phyloP scores from a whole-genome alignment of 2,888 invertebrate genomes.

The Agrotis ipsilon region DNA sequence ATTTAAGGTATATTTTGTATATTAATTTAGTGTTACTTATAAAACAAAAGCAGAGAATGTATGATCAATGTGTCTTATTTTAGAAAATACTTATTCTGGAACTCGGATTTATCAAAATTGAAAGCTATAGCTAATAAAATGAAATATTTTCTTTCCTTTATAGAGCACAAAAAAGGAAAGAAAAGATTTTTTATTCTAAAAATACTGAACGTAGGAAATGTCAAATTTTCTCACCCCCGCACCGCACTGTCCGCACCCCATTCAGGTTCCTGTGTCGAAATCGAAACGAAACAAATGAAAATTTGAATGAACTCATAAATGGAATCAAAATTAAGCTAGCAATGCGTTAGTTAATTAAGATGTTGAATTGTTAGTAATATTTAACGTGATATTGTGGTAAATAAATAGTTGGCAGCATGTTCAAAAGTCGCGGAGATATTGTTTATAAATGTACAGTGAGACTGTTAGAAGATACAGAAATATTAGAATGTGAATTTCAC shows the following conservation, averaged over 20 bases:
- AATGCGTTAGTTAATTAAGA: constrained; percentile 61
- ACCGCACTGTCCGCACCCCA: constrained; percentile 66
- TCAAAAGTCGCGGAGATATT: constrained; percentile 94
- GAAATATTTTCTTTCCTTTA: no score
- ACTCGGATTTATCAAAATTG: no score
- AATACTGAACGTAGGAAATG: constrained; percentile 49
- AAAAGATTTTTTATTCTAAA: background rate
- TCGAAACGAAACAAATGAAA: constrained; percentile 76
- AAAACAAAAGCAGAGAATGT: no score
- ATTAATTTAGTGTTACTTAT: no score
- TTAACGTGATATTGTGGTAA: constrained; percentile 47
- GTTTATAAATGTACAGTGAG: constrained; percentile 97
- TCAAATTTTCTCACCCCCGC: constrained; percentile 65
- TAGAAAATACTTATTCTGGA: no score
- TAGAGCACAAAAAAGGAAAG: no score
- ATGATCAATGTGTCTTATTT: no score
- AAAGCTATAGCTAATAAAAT: no score
- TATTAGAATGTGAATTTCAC: constrained; percentile 98
- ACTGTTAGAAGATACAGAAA: constrained; percentile 97
- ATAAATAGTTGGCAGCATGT: constrained; percentile 83
- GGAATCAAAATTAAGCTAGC: constrained; percentile 63
- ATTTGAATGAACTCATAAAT: constrained; percentile 60
- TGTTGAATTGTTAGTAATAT: constrained; percentile 61
- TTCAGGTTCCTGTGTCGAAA: constrained; percentile 59
- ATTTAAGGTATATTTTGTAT: no score